These are phyloP conservation scores for Latrodectus hesperus DNA, from an alignment of 2,888 invertebrate genomes.

Conservation along the genomic window DNA sequence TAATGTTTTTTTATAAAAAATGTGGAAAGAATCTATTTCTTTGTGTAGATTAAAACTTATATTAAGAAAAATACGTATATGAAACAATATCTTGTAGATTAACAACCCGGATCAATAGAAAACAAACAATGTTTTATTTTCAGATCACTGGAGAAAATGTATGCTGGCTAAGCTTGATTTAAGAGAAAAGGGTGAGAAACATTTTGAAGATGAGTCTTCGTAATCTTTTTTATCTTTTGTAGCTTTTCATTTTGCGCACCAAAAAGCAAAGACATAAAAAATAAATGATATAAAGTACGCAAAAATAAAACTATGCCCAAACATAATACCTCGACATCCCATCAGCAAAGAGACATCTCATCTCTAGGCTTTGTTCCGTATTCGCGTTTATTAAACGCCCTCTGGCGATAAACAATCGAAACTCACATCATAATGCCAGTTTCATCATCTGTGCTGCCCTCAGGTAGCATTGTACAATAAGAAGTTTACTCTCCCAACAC, in stretches of 20 bases:
- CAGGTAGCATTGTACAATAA: slow-evolving; percentile 26
- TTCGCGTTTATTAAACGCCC: slow-evolving; percentile 48
- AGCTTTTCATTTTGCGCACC: too few species aligned
- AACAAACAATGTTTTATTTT: too few species aligned
- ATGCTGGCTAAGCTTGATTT: too few species aligned
- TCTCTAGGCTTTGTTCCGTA: slow-evolving; percentile 48
- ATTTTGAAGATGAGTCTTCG: too few species aligned
- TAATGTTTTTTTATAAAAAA: too few species aligned
- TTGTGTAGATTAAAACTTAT: too few species aligned
- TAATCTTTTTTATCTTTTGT: too few species aligned
- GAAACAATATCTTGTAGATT: background rate
- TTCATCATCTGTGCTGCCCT: slow-evolving; percentile 50
- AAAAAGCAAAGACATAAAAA: slow-evolving; percentile 5
- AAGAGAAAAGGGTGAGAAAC: too few species aligned
- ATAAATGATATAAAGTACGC: slow-evolving; percentile 14
- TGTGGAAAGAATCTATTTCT: too few species aligned
- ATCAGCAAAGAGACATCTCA: slow-evolving; percentile 58
- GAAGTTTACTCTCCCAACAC: slow-evolving; percentile 40
- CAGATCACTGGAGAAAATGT: too few species aligned
- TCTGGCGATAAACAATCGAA: slow-evolving; percentile 58
- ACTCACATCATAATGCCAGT: slow-evolving; percentile 41
- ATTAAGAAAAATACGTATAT: too few species aligned
- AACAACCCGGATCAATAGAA: too few species aligned
- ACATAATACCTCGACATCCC: slow-evolving; percentile 57
- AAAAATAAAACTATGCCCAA: slow-evolving; percentile 30